Base-by-base conservation (phyloP, 1,140 invertebrate genomes). In the Rhagoletis zephyria region DNA sequence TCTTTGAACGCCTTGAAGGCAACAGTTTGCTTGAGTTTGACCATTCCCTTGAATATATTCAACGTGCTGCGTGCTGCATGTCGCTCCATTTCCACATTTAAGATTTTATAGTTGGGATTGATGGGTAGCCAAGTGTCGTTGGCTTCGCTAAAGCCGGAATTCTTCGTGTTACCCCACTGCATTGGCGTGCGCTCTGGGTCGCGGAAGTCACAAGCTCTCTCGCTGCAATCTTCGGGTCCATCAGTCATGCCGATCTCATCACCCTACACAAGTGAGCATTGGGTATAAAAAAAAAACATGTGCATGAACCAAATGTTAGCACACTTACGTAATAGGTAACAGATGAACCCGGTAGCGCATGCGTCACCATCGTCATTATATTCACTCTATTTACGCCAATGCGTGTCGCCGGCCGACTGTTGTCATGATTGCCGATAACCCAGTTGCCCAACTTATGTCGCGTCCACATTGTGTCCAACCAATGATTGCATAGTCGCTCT, bases 191-290 rank as follows among this genome's bases (percentile, higher is more conserved):
- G 93, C 48, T 92, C 93, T 0, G 94, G 94, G 90, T 96, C 96
- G 16, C 96, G 90, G 12, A 92, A 90, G n/a, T 88, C 89, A 10
- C 88, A 86, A 1, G 89, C 30, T 30, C 1, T 30, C 30, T 93
- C 89, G 94, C 95, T 7, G 94, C 30, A 93, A 9, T 94, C 90
- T 87, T 93, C 10, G 30, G 30, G 30, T 92, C 90, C 0, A 94
- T 92, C 3, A 89, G 87, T 91, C 96, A 97, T 97, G 0, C 95
- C 97, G 45, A 97, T 95, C 93, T 97, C 97, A 92, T 97, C 97
- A 7, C 97, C 97, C 93, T 96, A 90, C 90, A 7, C 7, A 94
- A 85, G 94, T 93, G 45, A 90, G 40, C 90, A 90, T 92, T 14
- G 93, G 94, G 1, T 96, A 93, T 63, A 5, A 4, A 63, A 63